These are phyloP conservation scores for Cyphomyrus discorhynchus DNA, from an alignment of 2,113 vertebrate species.

Conservation along the genomic window DNA sequence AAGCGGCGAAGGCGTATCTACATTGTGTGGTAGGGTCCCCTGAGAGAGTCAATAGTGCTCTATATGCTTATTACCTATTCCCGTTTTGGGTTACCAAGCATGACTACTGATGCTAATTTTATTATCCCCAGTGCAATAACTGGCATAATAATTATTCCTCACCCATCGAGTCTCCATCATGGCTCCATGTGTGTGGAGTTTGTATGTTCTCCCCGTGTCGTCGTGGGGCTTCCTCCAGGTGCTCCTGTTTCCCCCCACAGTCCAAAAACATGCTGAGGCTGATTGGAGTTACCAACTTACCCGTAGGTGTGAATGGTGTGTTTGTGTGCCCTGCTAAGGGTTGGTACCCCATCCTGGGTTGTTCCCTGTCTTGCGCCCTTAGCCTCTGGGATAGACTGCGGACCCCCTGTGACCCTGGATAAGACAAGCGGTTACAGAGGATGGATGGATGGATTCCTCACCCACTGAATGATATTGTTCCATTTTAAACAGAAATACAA, in stretches of 20 bases:
- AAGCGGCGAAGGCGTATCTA: no score
- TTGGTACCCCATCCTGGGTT: neutral
- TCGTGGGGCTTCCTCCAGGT: neutral
- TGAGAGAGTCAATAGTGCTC: neutral
- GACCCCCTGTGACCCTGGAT: neutral
- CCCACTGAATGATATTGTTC: neutral
- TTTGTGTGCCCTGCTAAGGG: neutral
- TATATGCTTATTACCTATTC: neutral
- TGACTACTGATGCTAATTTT: neutral
- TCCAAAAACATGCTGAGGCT: neutral
- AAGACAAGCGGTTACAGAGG: neutral
- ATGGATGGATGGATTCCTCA: neutral
- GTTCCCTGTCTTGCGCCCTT: neutral
- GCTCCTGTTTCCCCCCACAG: neutral
- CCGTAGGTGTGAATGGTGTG: neutral
- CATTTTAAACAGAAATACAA: neutral
- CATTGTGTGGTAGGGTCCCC: neutral
- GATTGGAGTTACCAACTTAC: neutral
- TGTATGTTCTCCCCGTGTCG: no score
- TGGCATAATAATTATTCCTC: neutral
- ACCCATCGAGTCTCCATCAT: neutral
- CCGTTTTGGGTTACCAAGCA: neutral
- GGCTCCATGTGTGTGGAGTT: neutral
- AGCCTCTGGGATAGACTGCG: neutral
- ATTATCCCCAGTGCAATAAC: neutral